A percentile compares a stretch with the other conserved stretches of the same genome.
Evolutionary conservation across 2,888 invertebrate genomes (phyloP).

Genomic region (Caenorhabditis parvicauda): DNA sequence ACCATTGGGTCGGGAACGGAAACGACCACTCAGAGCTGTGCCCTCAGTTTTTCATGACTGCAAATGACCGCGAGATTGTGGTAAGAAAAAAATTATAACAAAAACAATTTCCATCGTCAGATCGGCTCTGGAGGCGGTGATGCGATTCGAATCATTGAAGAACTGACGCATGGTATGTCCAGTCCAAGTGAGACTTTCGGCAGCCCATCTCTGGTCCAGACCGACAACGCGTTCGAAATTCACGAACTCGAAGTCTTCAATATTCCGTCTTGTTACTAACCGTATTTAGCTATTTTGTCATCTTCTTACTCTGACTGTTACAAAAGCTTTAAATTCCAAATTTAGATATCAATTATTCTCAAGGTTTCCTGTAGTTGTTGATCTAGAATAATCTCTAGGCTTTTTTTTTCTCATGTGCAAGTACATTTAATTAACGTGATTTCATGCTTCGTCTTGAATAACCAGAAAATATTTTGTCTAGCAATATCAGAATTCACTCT

Average conservation of each 20-base stretch:
- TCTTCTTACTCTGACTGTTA: no score
- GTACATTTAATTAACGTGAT: no score
- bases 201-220: constrained; percentile 47
- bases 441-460: no score
- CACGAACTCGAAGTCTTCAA: constrained; percentile 53
- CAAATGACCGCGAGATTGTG: constrained; percentile 50
- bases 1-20: constrained; percentile 50
- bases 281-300: no score
- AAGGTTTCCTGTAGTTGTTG: no score
- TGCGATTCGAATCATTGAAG: constrained; percentile 59
- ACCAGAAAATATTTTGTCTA: no score
- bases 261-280: constrained; percentile 24
- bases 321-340: no score
- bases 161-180: constrained; percentile 52
- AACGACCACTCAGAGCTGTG: constrained; percentile 38
- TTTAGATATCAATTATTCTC: no score
- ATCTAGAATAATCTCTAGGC: no score
- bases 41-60: constrained; percentile 60
- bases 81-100: constrained; percentile 26
- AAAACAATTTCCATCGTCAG: constrained; percentile 19
- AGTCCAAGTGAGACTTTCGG: constrained; percentile 52
- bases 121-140: constrained; percentile 59
- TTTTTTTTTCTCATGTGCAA: no score
- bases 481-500: no score
- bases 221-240: constrained; percentile 47